Conservation (phyloP, 2,113 vertebrate species). For the Gadus macrocephalus region DNA sequence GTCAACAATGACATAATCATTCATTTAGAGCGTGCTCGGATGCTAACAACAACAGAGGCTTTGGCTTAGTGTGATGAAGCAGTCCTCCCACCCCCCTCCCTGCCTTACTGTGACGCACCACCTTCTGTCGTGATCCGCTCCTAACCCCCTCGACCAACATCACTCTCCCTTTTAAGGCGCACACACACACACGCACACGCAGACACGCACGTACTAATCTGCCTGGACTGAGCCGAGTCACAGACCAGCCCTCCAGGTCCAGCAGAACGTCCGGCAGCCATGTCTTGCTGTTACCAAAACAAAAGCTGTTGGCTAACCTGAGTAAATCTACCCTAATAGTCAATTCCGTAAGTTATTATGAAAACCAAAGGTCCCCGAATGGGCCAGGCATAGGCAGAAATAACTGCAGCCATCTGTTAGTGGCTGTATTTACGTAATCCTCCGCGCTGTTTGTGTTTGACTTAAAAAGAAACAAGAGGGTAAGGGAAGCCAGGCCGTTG, state of each 20-base stretch:
- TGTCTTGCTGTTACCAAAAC: not conserved
- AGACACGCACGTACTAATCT: slow-evolving; percentile 27
- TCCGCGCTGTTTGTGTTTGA: too few species aligned
- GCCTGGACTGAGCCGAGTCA: not conserved
- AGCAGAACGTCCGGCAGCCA: not conserved
- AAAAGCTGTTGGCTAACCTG: not conserved
- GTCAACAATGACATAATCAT: too few species aligned
- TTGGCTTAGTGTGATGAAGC: slow-evolving; percentile 7
- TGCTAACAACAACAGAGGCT: too few species aligned
- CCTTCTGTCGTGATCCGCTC: slow-evolving; percentile 38
- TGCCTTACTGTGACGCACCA: not conserved
- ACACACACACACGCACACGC: not conserved
- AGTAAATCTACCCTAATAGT: too few species aligned
- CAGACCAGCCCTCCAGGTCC: slow-evolving; percentile 5
- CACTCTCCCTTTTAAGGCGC: slow-evolving; percentile 16
- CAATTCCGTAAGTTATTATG: too few species aligned
- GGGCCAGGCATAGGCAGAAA: too few species aligned
- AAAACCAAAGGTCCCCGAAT: too few species aligned
- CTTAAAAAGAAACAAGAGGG: too few species aligned
- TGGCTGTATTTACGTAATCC: too few species aligned
- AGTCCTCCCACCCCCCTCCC: slow-evolving; percentile 9
- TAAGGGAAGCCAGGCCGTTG: too few species aligned
- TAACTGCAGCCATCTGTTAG: too few species aligned
- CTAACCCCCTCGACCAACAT: slow-evolving; percentile 3
- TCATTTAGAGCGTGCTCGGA: too few species aligned